phyloP scores from a whole-genome alignment of 2,797 vertebrate species.

The Cuculus canorus region DNA sequence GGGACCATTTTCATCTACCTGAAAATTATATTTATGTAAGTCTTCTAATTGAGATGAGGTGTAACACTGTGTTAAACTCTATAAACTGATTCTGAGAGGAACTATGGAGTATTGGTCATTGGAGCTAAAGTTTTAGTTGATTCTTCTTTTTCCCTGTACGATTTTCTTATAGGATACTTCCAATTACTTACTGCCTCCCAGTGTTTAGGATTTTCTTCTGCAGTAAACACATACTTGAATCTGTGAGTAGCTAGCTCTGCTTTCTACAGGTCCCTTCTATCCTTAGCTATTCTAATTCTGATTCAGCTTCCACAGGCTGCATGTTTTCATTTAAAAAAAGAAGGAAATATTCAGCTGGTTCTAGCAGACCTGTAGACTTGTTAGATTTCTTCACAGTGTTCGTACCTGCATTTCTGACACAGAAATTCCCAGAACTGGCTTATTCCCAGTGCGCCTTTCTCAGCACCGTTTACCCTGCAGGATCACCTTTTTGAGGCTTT shows the following conservation, averaged over 20 bases:
- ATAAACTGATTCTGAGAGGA: not conserved
- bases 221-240: not conserved
- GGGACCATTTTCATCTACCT: not conserved
- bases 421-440: not conserved
- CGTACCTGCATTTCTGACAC: not conserved
- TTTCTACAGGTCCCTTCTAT: not conserved
- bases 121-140: not conserved
- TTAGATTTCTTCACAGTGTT: not conserved
- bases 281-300: not conserved
- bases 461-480: not conserved
- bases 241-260: not conserved
- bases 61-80: not conserved
- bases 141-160: not conserved
- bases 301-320: not conserved
- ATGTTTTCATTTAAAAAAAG: not conserved
- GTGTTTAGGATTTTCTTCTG: not conserved
- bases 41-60: not conserved
- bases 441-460: not conserved
- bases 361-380: not conserved
- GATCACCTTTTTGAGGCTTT: not conserved
- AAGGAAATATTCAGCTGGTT: not conserved
- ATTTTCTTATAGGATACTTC: not conserved
- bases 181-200: not conserved
- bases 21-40: not conserved
- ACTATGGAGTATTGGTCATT: not conserved